These are phyloP conservation scores for Heliconius congener DNA, from an alignment of 1,140 invertebrate species.

Conservation along the genomic window DNA sequence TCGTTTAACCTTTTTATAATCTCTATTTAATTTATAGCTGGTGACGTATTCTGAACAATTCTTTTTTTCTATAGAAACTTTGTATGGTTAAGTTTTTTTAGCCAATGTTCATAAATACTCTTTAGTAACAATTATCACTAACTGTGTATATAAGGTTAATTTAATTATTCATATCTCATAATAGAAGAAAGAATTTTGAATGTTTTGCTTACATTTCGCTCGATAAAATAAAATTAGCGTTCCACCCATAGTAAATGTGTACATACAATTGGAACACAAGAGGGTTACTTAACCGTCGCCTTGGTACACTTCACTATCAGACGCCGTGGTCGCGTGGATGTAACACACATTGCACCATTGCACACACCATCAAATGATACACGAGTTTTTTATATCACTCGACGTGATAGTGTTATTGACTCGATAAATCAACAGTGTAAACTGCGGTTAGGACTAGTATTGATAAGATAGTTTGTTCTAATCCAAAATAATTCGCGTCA, in stretches of 20 bases:
- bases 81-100: too few relatives aligned
- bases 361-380: constrained; percentile 59
- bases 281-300: constrained; percentile 70
- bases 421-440: constrained; percentile 9
- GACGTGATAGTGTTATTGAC: constrained; percentile 15
- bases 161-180: too few relatives aligned
- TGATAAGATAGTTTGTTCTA: constrained; percentile 14
- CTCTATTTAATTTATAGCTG: too few relatives aligned
- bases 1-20: too few relatives aligned
- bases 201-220: too few relatives aligned
- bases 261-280: constrained; percentile 16
- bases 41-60: too few relatives aligned
- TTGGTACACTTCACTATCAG: constrained; percentile 76
- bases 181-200: too few relatives aligned
- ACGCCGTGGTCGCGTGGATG: constrained; percentile 59
- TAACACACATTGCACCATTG: constrained; percentile 50
- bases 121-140: too few relatives aligned
- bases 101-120: too few relatives aligned
- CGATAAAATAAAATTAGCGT: neutral
- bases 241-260: constrained; percentile 5
- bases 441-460: constrained; percentile 8
- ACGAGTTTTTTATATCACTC: constrained; percentile 42
- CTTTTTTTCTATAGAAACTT: too few relatives aligned
- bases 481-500: constrained; percentile 1
- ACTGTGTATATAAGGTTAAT: too few relatives aligned